These are phyloP conservation scores for Strix aluco DNA, from an alignment of 2,113 vertebrate genomes.

Conservation along the genomic window DNA sequence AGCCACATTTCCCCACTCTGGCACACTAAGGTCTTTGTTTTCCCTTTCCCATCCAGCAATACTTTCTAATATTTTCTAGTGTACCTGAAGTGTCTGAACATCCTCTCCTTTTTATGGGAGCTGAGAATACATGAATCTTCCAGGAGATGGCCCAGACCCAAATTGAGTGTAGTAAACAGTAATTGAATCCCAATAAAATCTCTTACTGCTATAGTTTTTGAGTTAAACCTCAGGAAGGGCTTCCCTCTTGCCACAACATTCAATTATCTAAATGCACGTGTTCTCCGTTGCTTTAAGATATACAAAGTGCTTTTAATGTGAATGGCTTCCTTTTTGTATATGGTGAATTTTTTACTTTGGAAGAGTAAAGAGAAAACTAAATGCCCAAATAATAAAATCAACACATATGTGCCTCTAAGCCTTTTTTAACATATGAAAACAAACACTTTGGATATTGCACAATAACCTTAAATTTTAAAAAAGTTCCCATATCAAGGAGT, in stretches of 20 bases:
- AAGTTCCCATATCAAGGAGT: not conserved
- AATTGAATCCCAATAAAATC: not conserved
- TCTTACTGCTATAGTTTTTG: not conserved
- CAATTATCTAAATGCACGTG: not conserved
- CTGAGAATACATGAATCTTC: not conserved
- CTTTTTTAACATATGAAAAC: not conserved
- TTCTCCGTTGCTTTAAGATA: not conserved
- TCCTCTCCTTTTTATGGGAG: not conserved
- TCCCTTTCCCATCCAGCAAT: not conserved
- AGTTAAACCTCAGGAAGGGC: not conserved
- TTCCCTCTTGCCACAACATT: not conserved
- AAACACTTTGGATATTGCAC: not conserved
- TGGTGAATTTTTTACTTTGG: not conserved
- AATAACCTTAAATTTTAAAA: not conserved
- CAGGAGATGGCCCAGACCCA: not conserved
- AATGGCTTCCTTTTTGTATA: not conserved
- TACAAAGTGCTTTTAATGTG: not conserved
- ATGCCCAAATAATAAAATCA: not conserved
- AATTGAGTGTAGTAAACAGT: accelerated
- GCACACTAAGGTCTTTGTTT: not conserved
- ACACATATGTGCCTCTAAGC: not conserved
- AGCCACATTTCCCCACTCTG: accelerated
- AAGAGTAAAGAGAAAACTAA: not conserved
- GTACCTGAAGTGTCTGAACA: not conserved
- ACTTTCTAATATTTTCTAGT: not conserved